These are phyloP conservation scores for Taphrorychus bicolor DNA, from an alignment of 2,888 invertebrate species.

Conservation along the genomic window DNA sequence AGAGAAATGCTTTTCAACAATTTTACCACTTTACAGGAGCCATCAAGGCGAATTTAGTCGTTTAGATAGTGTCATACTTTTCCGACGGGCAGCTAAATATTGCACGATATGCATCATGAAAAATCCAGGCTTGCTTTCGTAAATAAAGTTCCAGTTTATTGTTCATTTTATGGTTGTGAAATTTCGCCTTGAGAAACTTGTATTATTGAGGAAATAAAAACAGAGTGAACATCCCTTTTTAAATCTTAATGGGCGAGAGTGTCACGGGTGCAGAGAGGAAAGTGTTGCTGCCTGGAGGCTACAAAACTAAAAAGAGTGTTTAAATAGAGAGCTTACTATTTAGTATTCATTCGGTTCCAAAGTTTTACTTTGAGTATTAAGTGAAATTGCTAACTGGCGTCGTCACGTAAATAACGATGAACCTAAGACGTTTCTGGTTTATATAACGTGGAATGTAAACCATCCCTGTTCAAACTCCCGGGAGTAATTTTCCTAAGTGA, in stretches of 20 bases:
- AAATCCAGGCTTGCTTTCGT: slow-evolving; percentile 14
- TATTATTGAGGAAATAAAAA: slow-evolving; percentile 33
- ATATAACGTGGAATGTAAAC: neutral
- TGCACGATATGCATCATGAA: slow-evolving; percentile 16
- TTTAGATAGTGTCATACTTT: slow-evolving; percentile 8
- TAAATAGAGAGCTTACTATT: slow-evolving; percentile 20
- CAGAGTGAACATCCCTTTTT: slow-evolving; percentile 26
- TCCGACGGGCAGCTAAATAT: neutral
- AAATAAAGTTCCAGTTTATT: slow-evolving; percentile 25
- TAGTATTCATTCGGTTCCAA: neutral
- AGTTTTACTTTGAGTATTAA: neutral
- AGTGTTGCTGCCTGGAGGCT: slow-evolving; percentile 20
- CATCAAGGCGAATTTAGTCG: slow-evolving; percentile 4
- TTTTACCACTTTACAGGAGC: neutral
- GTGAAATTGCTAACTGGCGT: neutral
- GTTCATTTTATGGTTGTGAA: slow-evolving; percentile 18
- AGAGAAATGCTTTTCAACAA: too few species aligned
- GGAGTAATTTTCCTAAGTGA: slow-evolving; percentile 36
- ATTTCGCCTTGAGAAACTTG: slow-evolving; percentile 22
- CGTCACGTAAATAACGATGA: neutral
- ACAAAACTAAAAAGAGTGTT: slow-evolving; percentile 13
- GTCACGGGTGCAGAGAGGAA: slow-evolving; percentile 11
- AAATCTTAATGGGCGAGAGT: slow-evolving; percentile 26
- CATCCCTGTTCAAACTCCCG: slow-evolving; percentile 18
- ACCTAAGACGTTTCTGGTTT: neutral